phyloP scores from a whole-genome alignment of 2,888 invertebrate species.

The Eumacrocentrus americanus region DNA sequence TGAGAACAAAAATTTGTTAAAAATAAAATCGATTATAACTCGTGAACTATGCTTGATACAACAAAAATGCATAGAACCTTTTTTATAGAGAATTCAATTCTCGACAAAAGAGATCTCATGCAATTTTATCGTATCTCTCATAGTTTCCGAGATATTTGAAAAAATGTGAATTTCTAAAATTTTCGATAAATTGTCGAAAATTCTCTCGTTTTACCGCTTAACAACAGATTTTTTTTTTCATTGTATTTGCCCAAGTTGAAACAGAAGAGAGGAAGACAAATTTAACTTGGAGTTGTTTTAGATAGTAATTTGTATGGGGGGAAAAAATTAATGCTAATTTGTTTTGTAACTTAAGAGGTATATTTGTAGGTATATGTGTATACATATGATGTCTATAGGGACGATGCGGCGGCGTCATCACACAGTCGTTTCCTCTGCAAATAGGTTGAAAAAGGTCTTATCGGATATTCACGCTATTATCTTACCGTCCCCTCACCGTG shows the following conservation, averaged over 20 bases:
- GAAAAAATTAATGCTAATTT: constrained; percentile 13
- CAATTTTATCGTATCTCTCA: background rate
- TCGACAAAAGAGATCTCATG: too few species aligned
- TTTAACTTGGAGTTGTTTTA: background rate
- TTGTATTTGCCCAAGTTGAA: background rate
- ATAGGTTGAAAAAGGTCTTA: background rate
- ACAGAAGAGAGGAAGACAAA: constrained; percentile 5
- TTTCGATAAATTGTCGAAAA: too few species aligned
- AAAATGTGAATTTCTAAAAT: too few species aligned
- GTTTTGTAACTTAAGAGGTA: constrained; percentile 8
- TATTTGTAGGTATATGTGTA: background rate
- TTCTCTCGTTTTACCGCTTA: too few species aligned
- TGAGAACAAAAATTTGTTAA: too few species aligned
- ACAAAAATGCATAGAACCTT: too few species aligned
- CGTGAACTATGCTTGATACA: too few species aligned
- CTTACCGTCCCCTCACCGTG: background rate
- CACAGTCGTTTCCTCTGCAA: constrained; percentile 1
- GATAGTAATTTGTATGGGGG: background rate
- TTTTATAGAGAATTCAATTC: too few species aligned
- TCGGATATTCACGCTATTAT: constrained; percentile 13
- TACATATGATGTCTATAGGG: background rate
- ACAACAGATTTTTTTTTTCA: background rate
- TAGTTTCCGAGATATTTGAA: too few species aligned
- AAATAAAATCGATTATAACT: too few species aligned
- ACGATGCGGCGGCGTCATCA: background rate